Evolutionary conservation across 2,113 vertebrate species (phyloP).

Genomic region (Rutilus rutilus): DNA sequence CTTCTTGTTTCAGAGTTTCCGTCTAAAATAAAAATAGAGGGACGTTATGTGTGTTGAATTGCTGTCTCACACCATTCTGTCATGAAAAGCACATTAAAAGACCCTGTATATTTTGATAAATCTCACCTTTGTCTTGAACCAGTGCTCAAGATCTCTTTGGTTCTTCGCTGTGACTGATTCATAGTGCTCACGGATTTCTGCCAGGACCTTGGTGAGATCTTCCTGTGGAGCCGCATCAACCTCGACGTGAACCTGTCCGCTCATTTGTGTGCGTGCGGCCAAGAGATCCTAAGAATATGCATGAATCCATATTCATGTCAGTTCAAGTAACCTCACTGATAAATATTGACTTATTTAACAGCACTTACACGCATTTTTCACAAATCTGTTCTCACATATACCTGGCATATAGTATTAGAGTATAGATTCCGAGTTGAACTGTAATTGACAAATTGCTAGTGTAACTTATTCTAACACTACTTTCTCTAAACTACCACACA

Average conservation of each 20-base stretch:
- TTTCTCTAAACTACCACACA: not conserved
- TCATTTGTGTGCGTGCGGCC: slow-evolving; percentile 58
- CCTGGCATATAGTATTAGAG: too few species aligned
- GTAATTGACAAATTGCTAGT: too few species aligned
- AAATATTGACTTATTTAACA: not conserved
- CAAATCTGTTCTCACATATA: too few species aligned
- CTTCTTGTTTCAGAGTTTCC: slow-evolving; percentile 76
- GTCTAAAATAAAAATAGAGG: slow-evolving; percentile 65
- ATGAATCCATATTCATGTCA: not conserved
- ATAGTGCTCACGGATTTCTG: slow-evolving; percentile 76
- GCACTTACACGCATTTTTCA: too few species aligned
- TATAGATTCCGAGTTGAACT: too few species aligned
- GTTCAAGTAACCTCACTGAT: not conserved
- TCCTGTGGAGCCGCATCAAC: slow-evolving; percentile 68
- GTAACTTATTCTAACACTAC: too few species aligned
- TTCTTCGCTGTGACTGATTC: slow-evolving; percentile 78
- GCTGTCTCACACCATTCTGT: not conserved
- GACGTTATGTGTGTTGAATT: not conserved
- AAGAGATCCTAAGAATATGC: slow-evolving; percentile 59
- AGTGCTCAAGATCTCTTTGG: slow-evolving; percentile 76
- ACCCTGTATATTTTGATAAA: not conserved
- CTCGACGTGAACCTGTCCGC: slow-evolving; percentile 74
- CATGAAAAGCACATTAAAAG: not conserved
- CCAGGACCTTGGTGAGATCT: slow-evolving; percentile 64
- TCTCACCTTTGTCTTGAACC: slow-evolving; percentile 68